These are phyloP conservation scores for Agriopis aurantiaria DNA, from an alignment of 2,888 invertebrate genomes.

Conservation along the genomic window DNA sequence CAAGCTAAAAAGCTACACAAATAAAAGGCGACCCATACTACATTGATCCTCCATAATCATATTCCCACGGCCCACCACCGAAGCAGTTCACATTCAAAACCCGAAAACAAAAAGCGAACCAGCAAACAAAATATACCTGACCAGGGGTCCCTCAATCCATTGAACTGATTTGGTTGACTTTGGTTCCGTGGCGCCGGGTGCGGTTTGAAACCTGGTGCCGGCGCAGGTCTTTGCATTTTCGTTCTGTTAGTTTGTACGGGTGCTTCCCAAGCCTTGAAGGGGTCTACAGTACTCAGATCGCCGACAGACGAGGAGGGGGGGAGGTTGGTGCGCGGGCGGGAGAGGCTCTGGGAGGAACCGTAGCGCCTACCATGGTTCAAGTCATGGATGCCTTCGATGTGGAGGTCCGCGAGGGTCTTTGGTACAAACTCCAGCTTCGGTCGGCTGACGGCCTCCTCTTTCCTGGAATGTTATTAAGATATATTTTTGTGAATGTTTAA, in stretches of 20 bases:
- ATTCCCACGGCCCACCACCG: conserved; percentile 36
- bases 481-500: background rate
- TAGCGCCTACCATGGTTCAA: conserved; percentile 89
- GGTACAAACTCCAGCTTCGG: conserved; percentile 97
- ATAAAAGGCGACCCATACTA: background rate
- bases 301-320: conserved; percentile 75
- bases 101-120: conserved; percentile 54
- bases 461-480: conserved; percentile 80
- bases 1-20: background rate
- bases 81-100: conserved; percentile 70
- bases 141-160: conserved; percentile 86
- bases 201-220: conserved; percentile 66
- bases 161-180: conserved; percentile 62
- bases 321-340: conserved; percentile 70
- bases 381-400: conserved; percentile 92
- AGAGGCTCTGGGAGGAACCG: conserved; percentile 82
- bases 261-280: conserved; percentile 76
- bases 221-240: conserved; percentile 43
- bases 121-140: conserved; percentile 85
- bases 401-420: conserved; percentile 95
- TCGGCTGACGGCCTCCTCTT: conserved; percentile 95
- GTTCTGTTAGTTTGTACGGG: conserved; percentile 47
- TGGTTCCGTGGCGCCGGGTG: conserved; percentile 71
- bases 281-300: conserved; percentile 72
- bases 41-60: conserved; percentile 17